Evolutionary conservation across 1,140 invertebrate species (phyloP).

Genomic region (Atta cephalotes): DNA sequence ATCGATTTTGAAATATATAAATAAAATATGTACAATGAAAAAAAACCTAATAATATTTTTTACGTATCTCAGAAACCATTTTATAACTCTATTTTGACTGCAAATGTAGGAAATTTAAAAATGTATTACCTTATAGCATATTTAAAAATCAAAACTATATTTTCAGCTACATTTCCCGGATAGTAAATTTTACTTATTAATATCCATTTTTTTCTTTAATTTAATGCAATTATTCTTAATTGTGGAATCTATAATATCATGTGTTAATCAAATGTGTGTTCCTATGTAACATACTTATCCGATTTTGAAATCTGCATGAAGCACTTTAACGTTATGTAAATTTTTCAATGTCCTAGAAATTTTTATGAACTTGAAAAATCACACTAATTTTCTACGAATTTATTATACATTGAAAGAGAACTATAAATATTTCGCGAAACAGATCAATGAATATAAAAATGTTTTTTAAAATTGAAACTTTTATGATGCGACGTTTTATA

Average conservation of each 20-base stretch:
- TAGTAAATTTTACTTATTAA: slow-evolving; percentile 3
- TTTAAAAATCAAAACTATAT: neutral
- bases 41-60: neutral
- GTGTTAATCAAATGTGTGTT: neutral
- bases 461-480: neutral
- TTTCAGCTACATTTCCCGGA: neutral
- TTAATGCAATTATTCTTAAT: neutral
- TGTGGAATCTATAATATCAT: neutral
- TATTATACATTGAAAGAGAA: neutral
- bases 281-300: neutral
- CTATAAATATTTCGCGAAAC: neutral
- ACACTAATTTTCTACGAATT: neutral
- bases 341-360: neutral
- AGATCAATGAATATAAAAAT: neutral
- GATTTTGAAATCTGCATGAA: neutral
- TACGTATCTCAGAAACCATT: neutral
- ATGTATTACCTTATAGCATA: too few relatives aligned
- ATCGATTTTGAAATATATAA: neutral
- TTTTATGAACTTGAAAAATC: too few relatives aligned
- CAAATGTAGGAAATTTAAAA: neutral
- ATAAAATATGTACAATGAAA: neutral
- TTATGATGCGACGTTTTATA: neutral
- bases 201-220: neutral
- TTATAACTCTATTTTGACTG: neutral
- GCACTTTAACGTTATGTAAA: neutral